A percentile compares a stretch with the other conserved stretches of the same genome.
phyloP scores from a whole-genome alignment of 2,888 invertebrate genomes.

The Melanotus villosus region DNA sequence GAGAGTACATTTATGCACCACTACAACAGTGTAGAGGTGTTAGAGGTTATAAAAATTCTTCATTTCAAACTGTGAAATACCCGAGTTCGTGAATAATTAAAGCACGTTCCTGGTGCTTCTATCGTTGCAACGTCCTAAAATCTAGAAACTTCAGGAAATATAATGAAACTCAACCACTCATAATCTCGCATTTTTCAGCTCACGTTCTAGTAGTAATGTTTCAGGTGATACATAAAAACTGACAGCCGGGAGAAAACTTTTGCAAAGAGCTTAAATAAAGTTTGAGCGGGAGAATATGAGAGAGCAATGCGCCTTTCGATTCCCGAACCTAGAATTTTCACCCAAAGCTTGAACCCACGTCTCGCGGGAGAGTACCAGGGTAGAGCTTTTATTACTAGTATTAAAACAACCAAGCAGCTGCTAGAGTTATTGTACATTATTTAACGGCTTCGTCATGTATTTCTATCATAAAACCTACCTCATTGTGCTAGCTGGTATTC shows the following conservation, averaged over 20 bases:
- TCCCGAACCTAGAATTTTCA: conserved; percentile 25
- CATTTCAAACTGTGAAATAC: neutral
- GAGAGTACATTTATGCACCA: no score
- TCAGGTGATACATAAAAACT: conserved; percentile 50
- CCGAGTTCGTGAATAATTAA: conserved; percentile 27
- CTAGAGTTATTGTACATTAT: conserved; percentile 26
- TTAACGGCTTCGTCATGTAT: conserved; percentile 26
- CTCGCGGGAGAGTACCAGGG: conserved; percentile 20
- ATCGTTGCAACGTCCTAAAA: conserved; percentile 26
- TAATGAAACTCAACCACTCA: conserved; percentile 39
- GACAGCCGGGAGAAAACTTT: conserved; percentile 50
- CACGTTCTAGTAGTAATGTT: conserved; percentile 44
- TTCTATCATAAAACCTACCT: conserved; percentile 18
- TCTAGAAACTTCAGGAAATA: conserved; percentile 36
- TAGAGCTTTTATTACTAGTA: conserved; percentile 25
- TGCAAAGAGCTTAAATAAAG: conserved; percentile 48
- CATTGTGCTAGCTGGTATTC: conserved; percentile 7
- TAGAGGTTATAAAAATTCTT: conserved; percentile 2
- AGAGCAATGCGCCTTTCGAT: conserved; percentile 35
- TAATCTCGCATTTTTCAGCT: conserved; percentile 43
- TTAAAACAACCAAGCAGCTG: conserved; percentile 24
- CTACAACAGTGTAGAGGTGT: no score
- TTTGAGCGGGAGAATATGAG: conserved; percentile 41
- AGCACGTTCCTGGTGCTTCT: conserved; percentile 27
- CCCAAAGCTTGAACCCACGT: conserved; percentile 20